Evolutionary conservation across 2,797 vertebrate genomes (phyloP).

Genomic region (Ficedula albicollis): DNA sequence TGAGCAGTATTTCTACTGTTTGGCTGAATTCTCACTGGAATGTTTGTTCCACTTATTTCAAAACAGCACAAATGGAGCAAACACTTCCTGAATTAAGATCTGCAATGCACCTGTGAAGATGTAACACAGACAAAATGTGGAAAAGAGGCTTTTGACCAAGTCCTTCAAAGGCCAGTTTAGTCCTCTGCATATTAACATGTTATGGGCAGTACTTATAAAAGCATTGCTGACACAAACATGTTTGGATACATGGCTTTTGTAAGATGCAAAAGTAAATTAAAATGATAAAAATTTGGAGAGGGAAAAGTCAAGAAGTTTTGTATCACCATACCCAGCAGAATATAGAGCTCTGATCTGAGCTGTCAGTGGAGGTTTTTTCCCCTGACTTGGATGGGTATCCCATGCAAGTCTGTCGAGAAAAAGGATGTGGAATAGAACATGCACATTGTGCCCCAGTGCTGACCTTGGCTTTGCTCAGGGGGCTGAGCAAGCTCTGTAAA

Average conservation of each 20-base stretch:
- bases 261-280: neutral
- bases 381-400: neutral
- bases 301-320: neutral
- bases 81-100: neutral
- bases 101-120: neutral
- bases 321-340: neutral
- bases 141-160: neutral
- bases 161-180: neutral
- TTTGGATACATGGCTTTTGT: neutral
- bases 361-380: neutral
- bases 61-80: neutral
- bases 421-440: neutral
- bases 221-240: neutral
- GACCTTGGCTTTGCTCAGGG: neutral
- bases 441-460: neutral
- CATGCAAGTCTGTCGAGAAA: neutral
- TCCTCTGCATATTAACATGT: neutral
- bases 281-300: neutral
- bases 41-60: neutral
- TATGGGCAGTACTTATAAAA: neutral
- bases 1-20: neutral
- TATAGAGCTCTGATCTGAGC: fast-evolving
- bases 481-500: neutral
- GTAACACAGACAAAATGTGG: neutral
- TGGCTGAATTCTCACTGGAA: neutral